Conservation (phyloP, 37 sponge, comb jelly and placozoan species). For the Spongilla lacustris region DNA sequence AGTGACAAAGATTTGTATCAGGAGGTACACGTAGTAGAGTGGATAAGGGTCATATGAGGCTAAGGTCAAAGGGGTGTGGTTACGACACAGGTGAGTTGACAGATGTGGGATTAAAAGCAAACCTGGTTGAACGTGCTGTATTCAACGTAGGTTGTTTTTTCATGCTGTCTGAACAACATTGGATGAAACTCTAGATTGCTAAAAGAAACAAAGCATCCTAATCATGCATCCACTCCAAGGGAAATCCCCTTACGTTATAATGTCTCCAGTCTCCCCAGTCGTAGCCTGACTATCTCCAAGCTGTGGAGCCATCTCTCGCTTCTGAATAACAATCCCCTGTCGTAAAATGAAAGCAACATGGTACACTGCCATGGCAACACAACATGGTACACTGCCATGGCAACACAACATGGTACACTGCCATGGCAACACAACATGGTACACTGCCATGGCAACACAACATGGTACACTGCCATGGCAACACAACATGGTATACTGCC, state of each 20-base stretch:
- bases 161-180: slow-evolving; percentile 80
- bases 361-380: too few species aligned
- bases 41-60: too few species aligned
- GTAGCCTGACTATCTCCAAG: slow-evolving; percentile 1
- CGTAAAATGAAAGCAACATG: not conserved
- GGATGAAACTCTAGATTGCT: slow-evolving; percentile 92
- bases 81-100: too few species aligned
- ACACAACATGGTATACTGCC: not conserved
- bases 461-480: not conserved
- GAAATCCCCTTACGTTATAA: slow-evolving; percentile 14
- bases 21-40: too few species aligned
- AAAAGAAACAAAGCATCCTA: not conserved
- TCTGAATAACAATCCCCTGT: slow-evolving; percentile 71
- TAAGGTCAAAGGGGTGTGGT: too few species aligned
- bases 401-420: not conserved
- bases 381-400: not conserved
- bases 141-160: slow-evolving; percentile 37
- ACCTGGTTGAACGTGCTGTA: slow-evolving; percentile 71
- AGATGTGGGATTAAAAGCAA: too few species aligned
- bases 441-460: not conserved
- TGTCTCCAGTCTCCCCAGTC: not conserved
- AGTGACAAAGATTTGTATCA: too few species aligned
- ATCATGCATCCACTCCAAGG: not conserved
- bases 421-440: not conserved
- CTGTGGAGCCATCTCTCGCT: slow-evolving; percentile 32